Evolutionary conservation across 2,797 vertebrate species (phyloP), one percentile per base, ranked within the genome.

Genomic region (Crypturellus tataupa): DNA sequence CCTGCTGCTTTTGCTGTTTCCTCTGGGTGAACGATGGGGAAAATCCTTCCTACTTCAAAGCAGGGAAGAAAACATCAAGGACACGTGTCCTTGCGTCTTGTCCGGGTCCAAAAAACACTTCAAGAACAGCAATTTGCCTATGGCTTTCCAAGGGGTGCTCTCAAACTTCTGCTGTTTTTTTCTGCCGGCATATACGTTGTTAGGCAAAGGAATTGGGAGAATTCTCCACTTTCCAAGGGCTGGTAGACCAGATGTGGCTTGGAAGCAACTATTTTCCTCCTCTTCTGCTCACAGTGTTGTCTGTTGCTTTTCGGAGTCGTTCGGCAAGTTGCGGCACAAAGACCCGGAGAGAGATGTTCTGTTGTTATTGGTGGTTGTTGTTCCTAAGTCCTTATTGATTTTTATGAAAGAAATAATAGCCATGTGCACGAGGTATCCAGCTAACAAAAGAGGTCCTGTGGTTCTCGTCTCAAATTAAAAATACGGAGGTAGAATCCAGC

Each of bases 381-480:
- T 94, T 93, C 92, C 85, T 82, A 88, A 96, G 94, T 56, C 91
- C 90, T 82, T 85, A 96, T 97, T 95, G 95, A 97, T 97, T 96
- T 96, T 93, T 80, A 93, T 96, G 91, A 93, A 91, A 93, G 94
- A 89, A 95, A 91, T 96, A 95, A 96, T 92, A 94, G 95, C 91
- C 88, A 89, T 37, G 94, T 86, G 87, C 80, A 65, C 59, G 89
- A 92, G 68, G 92, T 90, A 93, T 67, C 92, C 94, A 55, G 94
- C 94, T 89, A 96, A 95, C 95, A 97, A 96, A 97, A 96, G 95
- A 90, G 78, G 87, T 95, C 94, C 94, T 86, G 91, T 85, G 55
- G 91, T 82, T 94, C 91, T 93, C 82, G 58, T 93, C 92, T 95
- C 1, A 0, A 95, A 95, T 96, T 96, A 96, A 96, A 94, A 80